Percentiles rank a stretch among this genome's conserved stretches.
phyloP scores from a whole-genome alignment of 92 coral and sea anemone genomes.

The Blastomussa wellsi region DNA sequence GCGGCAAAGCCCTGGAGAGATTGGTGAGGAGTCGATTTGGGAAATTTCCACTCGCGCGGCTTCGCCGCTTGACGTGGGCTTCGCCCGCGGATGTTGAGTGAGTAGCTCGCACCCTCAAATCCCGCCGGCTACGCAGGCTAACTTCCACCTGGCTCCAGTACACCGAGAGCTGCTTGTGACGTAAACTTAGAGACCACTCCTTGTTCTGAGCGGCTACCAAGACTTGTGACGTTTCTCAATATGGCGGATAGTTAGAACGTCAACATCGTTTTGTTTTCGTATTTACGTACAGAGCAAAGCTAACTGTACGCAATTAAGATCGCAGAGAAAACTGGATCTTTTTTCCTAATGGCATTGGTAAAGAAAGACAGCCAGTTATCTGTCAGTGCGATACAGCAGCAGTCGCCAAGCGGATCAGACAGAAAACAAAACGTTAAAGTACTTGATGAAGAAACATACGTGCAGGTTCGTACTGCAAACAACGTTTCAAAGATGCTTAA shows the following conservation, averaged over 20 bases:
- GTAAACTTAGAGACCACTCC: no score
- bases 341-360: slow-evolving; percentile 63
- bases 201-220: no score
- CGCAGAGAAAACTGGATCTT: not conserved
- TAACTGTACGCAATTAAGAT: not conserved
- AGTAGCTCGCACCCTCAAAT: no score
- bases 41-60: no score
- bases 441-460: slow-evolving; percentile 92
- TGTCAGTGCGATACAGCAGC: slow-evolving; percentile 12
- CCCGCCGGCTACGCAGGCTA: no score
- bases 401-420: slow-evolving; percentile 1
- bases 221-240: not conserved
- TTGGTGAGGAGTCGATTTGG: no score
- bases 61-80: no score
- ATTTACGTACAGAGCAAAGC: not conserved
- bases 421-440: slow-evolving; percentile 47
- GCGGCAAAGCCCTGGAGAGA: no score
- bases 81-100: no score
- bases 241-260: not conserved
- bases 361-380: slow-evolving; percentile 58
- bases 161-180: no score
- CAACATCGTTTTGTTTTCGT: not conserved
- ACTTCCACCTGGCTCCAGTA: no score
- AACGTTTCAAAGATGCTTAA: not conserved
- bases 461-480: slow-evolving; percentile 62